Conservation (phyloP, 2,113 vertebrate genomes). For the Hydropotes inermis region DNA sequence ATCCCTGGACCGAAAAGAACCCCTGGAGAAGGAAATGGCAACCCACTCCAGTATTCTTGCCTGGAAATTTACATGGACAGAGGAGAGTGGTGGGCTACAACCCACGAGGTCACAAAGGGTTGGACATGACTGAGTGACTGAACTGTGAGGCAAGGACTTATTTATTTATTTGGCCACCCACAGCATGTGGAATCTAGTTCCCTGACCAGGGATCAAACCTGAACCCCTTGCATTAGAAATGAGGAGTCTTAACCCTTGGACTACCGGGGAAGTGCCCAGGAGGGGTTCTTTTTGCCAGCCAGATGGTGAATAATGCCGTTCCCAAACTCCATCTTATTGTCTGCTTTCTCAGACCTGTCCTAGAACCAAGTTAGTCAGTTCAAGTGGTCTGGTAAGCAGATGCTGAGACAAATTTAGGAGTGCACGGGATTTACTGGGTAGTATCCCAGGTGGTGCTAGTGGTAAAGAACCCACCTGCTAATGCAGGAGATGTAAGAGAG, state of each 20-base stretch:
- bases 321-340: background rate
- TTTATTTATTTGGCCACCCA: background rate
- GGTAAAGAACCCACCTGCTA: background rate
- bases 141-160: background rate
- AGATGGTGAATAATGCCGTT: background rate
- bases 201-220: background rate
- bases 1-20: background rate
- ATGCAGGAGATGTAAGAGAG: background rate
- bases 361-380: background rate
- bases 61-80: background rate
- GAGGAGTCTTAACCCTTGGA: background rate
- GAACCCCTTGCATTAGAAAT: background rate
- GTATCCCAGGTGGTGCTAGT: background rate
- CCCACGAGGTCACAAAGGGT: background rate
- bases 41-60: background rate
- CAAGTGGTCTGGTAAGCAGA: background rate
- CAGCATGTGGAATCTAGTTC: background rate
- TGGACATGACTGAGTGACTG: fast-evolving
- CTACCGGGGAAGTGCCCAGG: background rate
- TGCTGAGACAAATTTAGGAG: background rate
- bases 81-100: background rate
- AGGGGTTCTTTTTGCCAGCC: background rate
- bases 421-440: background rate
- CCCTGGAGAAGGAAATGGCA: background rate
- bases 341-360: background rate